Evolutionary conservation across 2,113 vertebrate genomes (phyloP), one percentile per base, ranked within the genome.

Genomic region (Eublepharis macularius): DNA sequence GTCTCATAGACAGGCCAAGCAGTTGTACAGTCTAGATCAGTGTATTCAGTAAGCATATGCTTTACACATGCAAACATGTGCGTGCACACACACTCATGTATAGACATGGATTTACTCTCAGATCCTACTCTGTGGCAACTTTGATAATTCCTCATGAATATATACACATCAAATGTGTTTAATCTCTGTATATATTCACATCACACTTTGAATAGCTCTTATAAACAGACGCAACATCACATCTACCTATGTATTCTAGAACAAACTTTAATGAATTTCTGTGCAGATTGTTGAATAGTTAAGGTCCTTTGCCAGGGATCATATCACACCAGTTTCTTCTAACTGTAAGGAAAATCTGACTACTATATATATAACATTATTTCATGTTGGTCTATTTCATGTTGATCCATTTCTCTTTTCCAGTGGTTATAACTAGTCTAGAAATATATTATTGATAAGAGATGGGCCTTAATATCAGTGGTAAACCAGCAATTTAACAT

Each of bases 381-480:
- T 29, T 32, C 45, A n/a, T 76, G 29, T 32, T 81, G 34, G 34
- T 70, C 47, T 70, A 51, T 69, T n/a, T n/a, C n/a, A n/a, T n/a
- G n/a, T n/a, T n/a, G n/a, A n/a, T n/a, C n/a, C n/a, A 39, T 49
- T 70, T 54, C 66, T 81, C 51, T 70, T 45, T 54, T 81, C n/a
- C 66, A 70, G 45, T 51, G 21, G 12, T 7, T 26, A 10, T 49
- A 76, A 49, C 26, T n/a, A 49, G 73, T 76, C n/a, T 80, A 80
- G n/a, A 66, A 80, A 47, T 80, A 45, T 41, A 80, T 80, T 80
- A 80, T n/a, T 80, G 43, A 81, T 70, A 81, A 13, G 16, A 39
- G 47, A 45, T 70, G 11, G 19, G 19, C 19, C 3, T 16, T 57
- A 57, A 16, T 16, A 34, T 51, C 49, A 39, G 34, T 81, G 63